phyloP scores from a whole-genome alignment of 2,888 invertebrate genomes.

The Scaeva pyrastri region DNA sequence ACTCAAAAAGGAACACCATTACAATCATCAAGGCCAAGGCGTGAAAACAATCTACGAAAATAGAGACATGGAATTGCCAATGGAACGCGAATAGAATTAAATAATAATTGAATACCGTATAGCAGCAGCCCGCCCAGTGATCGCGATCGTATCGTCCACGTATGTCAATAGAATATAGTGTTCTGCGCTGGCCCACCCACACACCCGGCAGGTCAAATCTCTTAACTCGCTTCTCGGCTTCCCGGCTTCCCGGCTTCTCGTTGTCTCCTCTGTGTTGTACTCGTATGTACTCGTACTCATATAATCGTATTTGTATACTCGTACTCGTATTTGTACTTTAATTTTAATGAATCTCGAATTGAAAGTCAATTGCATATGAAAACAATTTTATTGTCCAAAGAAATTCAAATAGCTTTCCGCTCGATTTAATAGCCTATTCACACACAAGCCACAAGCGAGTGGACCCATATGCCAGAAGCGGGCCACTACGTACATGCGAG shows the following conservation, averaged over 20 bases:
- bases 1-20: conserved; percentile 22
- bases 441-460: too few species aligned
- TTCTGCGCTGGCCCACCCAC: conserved; percentile 13
- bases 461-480: background rate
- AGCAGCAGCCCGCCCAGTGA: background rate
- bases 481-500: background rate
- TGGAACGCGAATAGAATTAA: conserved; percentile 61
- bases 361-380: conserved; percentile 13
- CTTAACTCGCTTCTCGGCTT: background rate
- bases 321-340: background rate
- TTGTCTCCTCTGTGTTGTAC: background rate
- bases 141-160: background rate
- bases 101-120: conserved; percentile 51
- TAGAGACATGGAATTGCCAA: conserved; percentile 41
- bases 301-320: too few species aligned
- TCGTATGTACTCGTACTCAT: too few species aligned
- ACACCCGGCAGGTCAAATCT: conserved; percentile 41
- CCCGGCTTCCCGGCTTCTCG: background rate
- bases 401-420: background rate
- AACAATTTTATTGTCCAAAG: conserved; percentile 42
- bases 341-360: conserved; percentile 14
- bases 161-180: background rate
- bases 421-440: too few species aligned
- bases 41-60: conserved; percentile 18
- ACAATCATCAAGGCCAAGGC: conserved; percentile 36